Percentiles rank a stretch among this genome's conserved stretches.
Conservation (phyloP, 1,140 invertebrate species). For the Danaus melanippus region DNA sequence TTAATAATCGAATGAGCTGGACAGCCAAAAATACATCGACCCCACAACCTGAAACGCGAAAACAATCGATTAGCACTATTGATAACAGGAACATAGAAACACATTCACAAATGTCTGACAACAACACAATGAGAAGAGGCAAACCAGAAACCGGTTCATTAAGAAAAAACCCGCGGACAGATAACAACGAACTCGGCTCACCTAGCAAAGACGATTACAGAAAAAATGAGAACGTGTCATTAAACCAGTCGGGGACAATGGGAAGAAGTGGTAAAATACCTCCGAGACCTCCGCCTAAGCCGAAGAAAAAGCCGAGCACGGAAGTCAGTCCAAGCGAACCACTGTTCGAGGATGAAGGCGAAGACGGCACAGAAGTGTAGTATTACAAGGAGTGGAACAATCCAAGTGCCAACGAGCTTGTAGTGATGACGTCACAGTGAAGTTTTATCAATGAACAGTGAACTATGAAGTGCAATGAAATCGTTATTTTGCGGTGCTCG, state of each 20-base stretch:
- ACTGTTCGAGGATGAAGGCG: constrained; percentile 87
- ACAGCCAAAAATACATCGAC: constrained; percentile 67
- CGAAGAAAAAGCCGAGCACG: constrained; percentile 78
- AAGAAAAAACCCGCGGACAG: constrained; percentile 44
- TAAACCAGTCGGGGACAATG: constrained; percentile 55
- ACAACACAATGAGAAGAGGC: constrained; percentile 46
- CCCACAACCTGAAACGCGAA: constrained; percentile 55
- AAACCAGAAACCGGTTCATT: constrained; percentile 64
- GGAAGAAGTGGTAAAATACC: constrained; percentile 79
- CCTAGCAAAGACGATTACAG: constrained; percentile 54
- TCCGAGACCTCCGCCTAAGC: constrained; percentile 85
- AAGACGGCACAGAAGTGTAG: constrained; percentile 89
- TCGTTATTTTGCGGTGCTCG: constrained; percentile 63
- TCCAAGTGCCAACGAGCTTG: constrained; percentile 66
- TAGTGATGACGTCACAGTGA: constrained; percentile 46
- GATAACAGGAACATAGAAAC: constrained; percentile 40
- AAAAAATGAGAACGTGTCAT: constrained; percentile 50
- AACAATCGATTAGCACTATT: constrained; percentile 36
- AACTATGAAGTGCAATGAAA: constrained; percentile 38
- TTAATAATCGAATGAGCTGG: constrained; percentile 62
- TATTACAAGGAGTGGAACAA: constrained; percentile 25
- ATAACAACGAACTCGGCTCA: constrained; percentile 43
- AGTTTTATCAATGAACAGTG: constrained; percentile 49
- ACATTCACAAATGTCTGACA: constrained; percentile 41
- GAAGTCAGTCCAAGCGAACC: constrained; percentile 74